Conservation (phyloP, 2,113 vertebrate genomes). For the Epinephelus lanceolatus region DNA sequence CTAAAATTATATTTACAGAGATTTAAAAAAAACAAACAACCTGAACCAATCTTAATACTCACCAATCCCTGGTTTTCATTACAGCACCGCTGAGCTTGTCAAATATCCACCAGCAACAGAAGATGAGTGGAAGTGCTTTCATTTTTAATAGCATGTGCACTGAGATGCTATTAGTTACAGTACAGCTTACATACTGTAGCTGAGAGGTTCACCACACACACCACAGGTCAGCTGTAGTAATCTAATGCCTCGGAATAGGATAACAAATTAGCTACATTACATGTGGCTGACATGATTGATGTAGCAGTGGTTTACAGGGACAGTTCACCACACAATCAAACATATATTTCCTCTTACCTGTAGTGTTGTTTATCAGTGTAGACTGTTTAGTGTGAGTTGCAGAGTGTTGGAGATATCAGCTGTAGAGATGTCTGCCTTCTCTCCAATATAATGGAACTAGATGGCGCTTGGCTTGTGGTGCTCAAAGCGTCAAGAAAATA, state of each 20-base stretch:
- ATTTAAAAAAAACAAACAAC: too few species aligned
- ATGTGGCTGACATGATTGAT: slow-evolving; percentile 13
- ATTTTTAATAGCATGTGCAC: slow-evolving; percentile 58
- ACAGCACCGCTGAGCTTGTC: slow-evolving; percentile 17
- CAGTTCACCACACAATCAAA: too few species aligned
- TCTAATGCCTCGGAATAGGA: slow-evolving; percentile 31
- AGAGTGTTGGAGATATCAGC: too few species aligned
- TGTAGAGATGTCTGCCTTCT: too few species aligned
- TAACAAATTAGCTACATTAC: slow-evolving; percentile 42
- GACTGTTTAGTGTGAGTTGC: too few species aligned
- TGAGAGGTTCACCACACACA: not conserved
- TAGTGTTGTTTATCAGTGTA: too few species aligned
- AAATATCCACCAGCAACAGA: slow-evolving; percentile 37
- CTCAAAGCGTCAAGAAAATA: too few species aligned
- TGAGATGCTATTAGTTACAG: slow-evolving; percentile 53
- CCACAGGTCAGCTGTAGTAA: slow-evolving; percentile 10
- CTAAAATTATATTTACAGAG: not conserved
- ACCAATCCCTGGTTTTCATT: slow-evolving; percentile 15
- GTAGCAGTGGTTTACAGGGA: not conserved
- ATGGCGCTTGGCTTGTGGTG: too few species aligned
- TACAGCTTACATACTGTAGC: slow-evolving; percentile 19
- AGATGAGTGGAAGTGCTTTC: slow-evolving; percentile 33
- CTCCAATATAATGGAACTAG: too few species aligned
- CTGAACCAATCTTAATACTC: not conserved
- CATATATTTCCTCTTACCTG: too few species aligned